phyloP scores from a whole-genome alignment of 1,140 invertebrate species.

The Trichonephila clavipes region DNA sequence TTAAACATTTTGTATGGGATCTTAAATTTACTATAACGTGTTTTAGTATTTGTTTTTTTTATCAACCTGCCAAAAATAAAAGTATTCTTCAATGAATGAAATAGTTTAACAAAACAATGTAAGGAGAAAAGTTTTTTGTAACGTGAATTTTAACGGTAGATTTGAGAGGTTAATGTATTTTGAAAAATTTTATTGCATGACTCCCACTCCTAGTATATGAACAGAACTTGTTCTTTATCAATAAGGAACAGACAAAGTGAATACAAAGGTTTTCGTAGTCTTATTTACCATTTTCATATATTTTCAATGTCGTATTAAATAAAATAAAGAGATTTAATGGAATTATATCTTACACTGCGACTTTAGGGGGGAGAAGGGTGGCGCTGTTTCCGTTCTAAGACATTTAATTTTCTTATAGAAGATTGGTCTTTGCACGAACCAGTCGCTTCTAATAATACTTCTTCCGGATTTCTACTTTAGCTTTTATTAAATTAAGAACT shows the following conservation, averaged over 20 bases:
- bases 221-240: too few relatives aligned
- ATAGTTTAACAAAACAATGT: too few relatives aligned
- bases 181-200: background rate
- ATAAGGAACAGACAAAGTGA: background rate
- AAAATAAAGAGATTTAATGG: conserved; percentile 15
- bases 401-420: conserved; percentile 58
- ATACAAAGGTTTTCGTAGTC: background rate
- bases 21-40: too few relatives aligned
- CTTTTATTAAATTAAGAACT: conserved; percentile 41
- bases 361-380: background rate
- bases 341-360: background rate
- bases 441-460: conserved; percentile 25
- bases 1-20: too few relatives aligned
- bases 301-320: background rate
- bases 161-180: too few relatives aligned
- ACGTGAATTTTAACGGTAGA: too few relatives aligned
- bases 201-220: background rate
- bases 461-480: background rate
- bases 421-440: background rate
- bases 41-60: too few relatives aligned
- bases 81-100: too few relatives aligned
- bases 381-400: conserved; percentile 49
- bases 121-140: too few relatives aligned
- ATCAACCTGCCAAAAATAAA: too few relatives aligned
- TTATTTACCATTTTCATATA: background rate